Evolutionary conservation across 2,888 invertebrate genomes (phyloP), one percentile per base, ranked within the genome.

Genomic region (Mayetiola destructor): DNA sequence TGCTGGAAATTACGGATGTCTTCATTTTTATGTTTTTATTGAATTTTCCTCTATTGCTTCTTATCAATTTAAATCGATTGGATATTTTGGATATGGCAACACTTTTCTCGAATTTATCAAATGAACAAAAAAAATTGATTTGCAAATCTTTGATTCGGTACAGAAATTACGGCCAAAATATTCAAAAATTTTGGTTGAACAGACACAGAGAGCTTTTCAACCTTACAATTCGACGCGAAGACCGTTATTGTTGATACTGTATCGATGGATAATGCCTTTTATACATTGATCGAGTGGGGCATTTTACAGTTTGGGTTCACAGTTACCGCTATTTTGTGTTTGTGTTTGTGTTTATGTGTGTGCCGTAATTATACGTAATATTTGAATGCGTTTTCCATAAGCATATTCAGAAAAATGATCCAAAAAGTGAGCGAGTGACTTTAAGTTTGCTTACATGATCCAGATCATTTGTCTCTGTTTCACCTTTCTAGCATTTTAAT

Each of bases 181-280:
- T n/a, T n/a, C n/a, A 39, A 39, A n/a, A 4, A 40, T 8, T 21
- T 21, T 20, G 3, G 9, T 48, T n/a, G 9, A 27, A 27, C 16
- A 14, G 27, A 42, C 14, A 42, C 23, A 9, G 23, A 16, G 18
- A 39, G 4, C 18, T 6, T 42, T 27, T 27, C 27, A 48, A 48
- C 48, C 27, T 48, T 27, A 48, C 48, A 48, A 48, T 27, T n/a
- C 48, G n/a, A 9, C 48, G 48, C 27, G 16, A 27, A 48, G 48
- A 48, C 27, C 48, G 48, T 23, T 48, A 48, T 48, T 48, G 48
- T 48, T 48, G 48, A 27, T n/a, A 27, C 27, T 27, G n/a, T n/a
- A n/a, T n/a, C 48, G 27, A 2, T n/a, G 27, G 27, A 48, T 48
- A 48, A 27, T 48, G 48, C 23, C 48, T 48, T 48, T 48, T 48